Conservation (phyloP, 2,797 vertebrate species). For the Otolemur crassicaudatus region DNA sequence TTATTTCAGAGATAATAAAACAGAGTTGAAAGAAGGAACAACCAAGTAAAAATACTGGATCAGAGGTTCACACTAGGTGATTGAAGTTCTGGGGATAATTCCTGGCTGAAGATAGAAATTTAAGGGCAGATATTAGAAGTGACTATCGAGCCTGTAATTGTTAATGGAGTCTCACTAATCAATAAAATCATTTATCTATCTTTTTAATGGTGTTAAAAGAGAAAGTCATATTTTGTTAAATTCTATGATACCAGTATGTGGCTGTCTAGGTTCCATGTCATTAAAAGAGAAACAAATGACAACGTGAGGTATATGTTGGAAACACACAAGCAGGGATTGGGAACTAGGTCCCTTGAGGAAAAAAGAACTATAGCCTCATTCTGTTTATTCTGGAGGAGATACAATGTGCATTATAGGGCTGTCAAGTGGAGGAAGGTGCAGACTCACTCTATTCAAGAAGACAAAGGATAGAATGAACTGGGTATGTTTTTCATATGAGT, state of each 20-base stretch:
- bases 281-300: not conserved
- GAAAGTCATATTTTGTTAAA: constrained; percentile 28
- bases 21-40: not conserved
- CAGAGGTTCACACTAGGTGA: not conserved
- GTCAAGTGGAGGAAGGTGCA: too few species aligned
- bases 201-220: not conserved
- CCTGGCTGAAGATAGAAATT: constrained; percentile 12
- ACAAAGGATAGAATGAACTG: not conserved
- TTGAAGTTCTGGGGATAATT: not conserved
- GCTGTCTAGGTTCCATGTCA: not conserved
- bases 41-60: not conserved
- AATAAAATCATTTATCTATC: not conserved
- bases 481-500: not conserved
- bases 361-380: not conserved
- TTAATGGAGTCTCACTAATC: constrained; percentile 11
- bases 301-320: not conserved
- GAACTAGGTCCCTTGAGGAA: not conserved
- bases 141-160: not conserved
- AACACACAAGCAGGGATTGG: not conserved
- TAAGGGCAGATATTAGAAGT: not conserved
- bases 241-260: not conserved
- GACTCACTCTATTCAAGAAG: not conserved
- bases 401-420: too few species aligned
- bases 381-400: too few species aligned
- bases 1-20: not conserved